Base-by-base conservation (phyloP, 2,113 vertebrate genomes). In the Lates calcarifer region DNA sequence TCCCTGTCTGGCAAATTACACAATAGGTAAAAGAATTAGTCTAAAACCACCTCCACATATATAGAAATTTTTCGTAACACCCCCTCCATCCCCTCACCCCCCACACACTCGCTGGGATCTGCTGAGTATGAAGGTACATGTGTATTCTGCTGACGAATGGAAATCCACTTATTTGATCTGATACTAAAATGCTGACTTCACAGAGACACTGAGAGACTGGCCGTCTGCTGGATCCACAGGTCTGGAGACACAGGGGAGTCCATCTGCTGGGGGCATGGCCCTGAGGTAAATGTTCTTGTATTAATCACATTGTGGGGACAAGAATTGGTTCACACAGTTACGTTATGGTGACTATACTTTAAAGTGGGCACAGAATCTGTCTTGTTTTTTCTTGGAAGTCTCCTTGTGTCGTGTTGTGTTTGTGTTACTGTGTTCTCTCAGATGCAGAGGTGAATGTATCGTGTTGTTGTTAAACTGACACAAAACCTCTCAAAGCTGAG, bases 101-200 rank as follows among this genome's bases (percentile, higher is more conserved):
- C 37, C 51, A 6, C 43, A 6, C 9, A 56, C 49, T 37, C 11
- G 1, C 43, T 22, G 55, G 24, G 77, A 84, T 83, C 58, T 73
- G 83, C 73, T 82, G 83, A 85, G 81, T 53, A 77, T 45, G 79
- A 62, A 56, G 41, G 41, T 75, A 63, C 26, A 68, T 3, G 17
- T 74, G 68, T 67, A 47, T 90, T 89, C 66, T 89, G 88, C 89
- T 92, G 88, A 91, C 87, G 68, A 89, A 82, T 74, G 61, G 53
- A 56, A 91, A 89, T 92, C 68, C 65, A 84, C 77, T 90, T 85
- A 89, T 93, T 89, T 92, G 81, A 91, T 90, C 72, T 83, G 76
- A 86, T 73, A 60, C 64, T 47, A 72, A 86, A 90, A 79, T 86
- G 87, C 88, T 92, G 91, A 91, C 84, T 89, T 85, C 71, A 74